Evolutionary conservation across 2,113 vertebrate species (phyloP).

Genomic region (Platysteira castanea): DNA sequence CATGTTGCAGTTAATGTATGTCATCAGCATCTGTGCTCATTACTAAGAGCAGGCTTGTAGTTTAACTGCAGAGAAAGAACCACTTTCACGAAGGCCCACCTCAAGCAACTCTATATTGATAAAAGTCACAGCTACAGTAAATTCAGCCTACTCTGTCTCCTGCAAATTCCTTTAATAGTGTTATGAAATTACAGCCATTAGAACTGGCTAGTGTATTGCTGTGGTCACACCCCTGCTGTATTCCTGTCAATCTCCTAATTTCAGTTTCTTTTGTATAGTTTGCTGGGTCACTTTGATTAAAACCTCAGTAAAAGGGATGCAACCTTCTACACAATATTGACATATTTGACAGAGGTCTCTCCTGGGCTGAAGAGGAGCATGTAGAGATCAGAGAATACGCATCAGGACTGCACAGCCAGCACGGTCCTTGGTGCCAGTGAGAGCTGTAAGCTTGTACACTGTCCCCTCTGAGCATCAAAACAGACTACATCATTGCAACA

Average conservation of each 20-base stretch:
- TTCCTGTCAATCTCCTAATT: background rate
- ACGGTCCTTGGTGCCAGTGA: background rate
- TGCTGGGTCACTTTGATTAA: background rate
- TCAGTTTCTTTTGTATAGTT: background rate
- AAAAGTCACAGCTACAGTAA: background rate
- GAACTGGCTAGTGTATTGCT: background rate
- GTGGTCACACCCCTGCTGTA: background rate
- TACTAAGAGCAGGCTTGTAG: background rate
- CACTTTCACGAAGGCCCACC: background rate
- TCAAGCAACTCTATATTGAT: background rate
- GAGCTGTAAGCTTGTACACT: background rate
- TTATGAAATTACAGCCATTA: conserved; percentile 1
- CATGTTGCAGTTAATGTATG: background rate
- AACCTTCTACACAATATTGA: background rate
- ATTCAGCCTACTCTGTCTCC: background rate
- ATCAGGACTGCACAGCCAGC: background rate
- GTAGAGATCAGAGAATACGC: background rate
- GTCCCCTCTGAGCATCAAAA: background rate
- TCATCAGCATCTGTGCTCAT: background rate
- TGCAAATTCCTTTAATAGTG: background rate
- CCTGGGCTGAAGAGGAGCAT: background rate
- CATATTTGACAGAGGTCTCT: background rate
- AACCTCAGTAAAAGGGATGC: background rate
- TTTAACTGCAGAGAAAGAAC: background rate
- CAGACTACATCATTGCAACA: background rate